Conservation (phyloP, 1,140 invertebrate species). For the Stegodyphus mimosarum region DNA sequence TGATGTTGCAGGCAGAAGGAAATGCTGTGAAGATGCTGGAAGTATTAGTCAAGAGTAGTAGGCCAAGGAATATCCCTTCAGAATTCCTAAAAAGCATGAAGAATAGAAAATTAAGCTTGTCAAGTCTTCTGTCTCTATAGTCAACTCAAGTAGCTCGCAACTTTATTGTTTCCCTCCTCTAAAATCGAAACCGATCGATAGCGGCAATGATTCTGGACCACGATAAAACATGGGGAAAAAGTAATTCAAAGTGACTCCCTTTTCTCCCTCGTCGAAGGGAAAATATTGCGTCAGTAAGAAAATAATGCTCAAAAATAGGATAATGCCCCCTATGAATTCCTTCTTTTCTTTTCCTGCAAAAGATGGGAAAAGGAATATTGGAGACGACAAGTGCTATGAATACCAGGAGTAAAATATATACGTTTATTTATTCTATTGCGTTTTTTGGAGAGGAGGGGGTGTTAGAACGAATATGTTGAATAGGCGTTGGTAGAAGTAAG, state of each 20-base stretch:
- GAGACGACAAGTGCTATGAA: not conserved
- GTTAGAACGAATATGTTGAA: too few species aligned
- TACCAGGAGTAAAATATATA: not conserved
- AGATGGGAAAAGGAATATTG: not conserved
- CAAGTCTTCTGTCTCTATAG: slow-evolving; percentile 9
- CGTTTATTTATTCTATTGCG: not conserved
- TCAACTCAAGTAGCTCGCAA: slow-evolving; percentile 6
- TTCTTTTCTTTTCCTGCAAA: not conserved
- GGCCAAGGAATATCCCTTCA: too few species aligned
- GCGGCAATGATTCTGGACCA: slow-evolving; percentile 37
- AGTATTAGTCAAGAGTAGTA: too few species aligned
- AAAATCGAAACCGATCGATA: slow-evolving; percentile 57
- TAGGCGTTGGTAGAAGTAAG: too few species aligned
- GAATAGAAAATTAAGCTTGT: slow-evolving; percentile 4
- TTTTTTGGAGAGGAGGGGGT: too few species aligned
- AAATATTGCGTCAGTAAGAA: too few species aligned
- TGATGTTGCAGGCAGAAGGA: too few species aligned
- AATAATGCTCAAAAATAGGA: not conserved
- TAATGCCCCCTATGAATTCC: slow-evolving; percentile 14
- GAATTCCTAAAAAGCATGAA: not conserved
- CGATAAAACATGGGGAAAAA: slow-evolving; percentile 48
- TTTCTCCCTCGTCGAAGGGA: not conserved
- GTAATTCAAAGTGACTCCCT: slow-evolving; percentile 50
- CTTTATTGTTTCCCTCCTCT: slow-evolving; percentile 41
- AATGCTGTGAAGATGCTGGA: too few species aligned